These are phyloP conservation scores for Bellardia bayeri DNA, from an alignment of 2,888 invertebrate species.

Conservation along the genomic window DNA sequence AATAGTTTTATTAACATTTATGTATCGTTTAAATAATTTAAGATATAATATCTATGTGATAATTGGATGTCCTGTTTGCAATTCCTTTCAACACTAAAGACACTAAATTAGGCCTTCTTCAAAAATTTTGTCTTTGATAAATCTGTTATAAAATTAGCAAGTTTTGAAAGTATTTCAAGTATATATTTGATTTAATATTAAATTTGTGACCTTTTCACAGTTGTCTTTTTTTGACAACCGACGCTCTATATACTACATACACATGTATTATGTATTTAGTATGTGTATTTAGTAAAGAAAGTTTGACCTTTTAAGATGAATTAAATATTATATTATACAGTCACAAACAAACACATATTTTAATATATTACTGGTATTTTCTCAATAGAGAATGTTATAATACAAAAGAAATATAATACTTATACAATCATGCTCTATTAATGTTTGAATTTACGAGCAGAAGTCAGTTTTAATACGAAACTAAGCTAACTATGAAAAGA, in stretches of 20 bases:
- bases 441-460: constrained; percentile 17
- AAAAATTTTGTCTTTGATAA: constrained; percentile 5
- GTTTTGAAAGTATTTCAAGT: constrained; percentile 22
- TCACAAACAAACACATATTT: not conserved
- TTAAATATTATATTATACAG: constrained; percentile 17
- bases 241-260: not conserved
- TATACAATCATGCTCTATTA: constrained; percentile 35
- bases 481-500: not conserved
- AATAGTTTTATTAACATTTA: too few relatives aligned
- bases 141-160: constrained; percentile 12
- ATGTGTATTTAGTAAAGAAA: not conserved
- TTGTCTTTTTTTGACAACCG: not conserved
- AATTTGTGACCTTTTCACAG: constrained; percentile 32
- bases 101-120: too few relatives aligned
- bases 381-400: not conserved
- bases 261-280: not conserved
- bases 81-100: too few relatives aligned
- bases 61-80: too few relatives aligned
- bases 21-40: too few relatives aligned
- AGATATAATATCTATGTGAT: too few relatives aligned
- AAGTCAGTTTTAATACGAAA: constrained; percentile 36
- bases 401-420: constrained; percentile 21
- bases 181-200: constrained; percentile 44
- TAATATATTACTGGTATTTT: too few relatives aligned
- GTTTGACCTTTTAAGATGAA: constrained; percentile 54